phyloP scores from a whole-genome alignment of 2,888 invertebrate genomes.

The Formica aserva region DNA sequence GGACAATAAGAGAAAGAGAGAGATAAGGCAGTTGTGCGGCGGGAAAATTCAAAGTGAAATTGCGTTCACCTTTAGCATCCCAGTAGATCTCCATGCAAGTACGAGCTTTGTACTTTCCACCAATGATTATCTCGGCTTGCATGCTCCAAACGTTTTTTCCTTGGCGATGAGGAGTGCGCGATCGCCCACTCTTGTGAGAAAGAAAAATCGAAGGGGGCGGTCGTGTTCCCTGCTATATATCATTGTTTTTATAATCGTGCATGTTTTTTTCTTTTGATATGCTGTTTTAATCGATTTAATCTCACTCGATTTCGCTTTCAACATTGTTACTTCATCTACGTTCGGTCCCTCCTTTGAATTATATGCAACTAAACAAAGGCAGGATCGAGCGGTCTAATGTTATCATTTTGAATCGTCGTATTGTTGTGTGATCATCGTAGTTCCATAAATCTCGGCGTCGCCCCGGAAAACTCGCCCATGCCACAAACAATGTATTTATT shows the following conservation, averaged over 20 bases:
- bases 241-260: conserved; percentile 48
- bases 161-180: background rate
- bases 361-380: conserved; percentile 39
- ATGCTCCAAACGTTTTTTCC: conserved; percentile 68
- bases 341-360: background rate
- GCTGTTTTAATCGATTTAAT: conserved; percentile 41
- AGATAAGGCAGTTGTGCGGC: conserved; percentile 14
- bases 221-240: background rate
- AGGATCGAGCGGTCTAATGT: conserved; percentile 57
- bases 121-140: conserved; percentile 79
- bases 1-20: conserved; percentile 3
- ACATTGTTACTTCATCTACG: conserved; percentile 32
- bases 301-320: conserved; percentile 37
- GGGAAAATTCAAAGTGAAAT: conserved; percentile 60
- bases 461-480: conserved; percentile 16
- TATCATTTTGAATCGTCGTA: conserved; percentile 62
- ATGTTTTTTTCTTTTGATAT: conserved; percentile 51
- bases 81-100: conserved; percentile 69
- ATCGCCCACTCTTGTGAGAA: background rate
- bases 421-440: conserved; percentile 63
- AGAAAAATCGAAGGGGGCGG: background rate
- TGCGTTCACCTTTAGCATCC: conserved; percentile 69
- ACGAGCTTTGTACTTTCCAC: conserved; percentile 69
- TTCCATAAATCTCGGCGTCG: conserved; percentile 52
- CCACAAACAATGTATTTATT: background rate